A percentile compares a stretch with the other conserved stretches of the same genome.
These are phyloP conservation scores for Corynorhinus townsendii DNA, from an alignment of 2,113 vertebrate species.

Conservation along the genomic window DNA sequence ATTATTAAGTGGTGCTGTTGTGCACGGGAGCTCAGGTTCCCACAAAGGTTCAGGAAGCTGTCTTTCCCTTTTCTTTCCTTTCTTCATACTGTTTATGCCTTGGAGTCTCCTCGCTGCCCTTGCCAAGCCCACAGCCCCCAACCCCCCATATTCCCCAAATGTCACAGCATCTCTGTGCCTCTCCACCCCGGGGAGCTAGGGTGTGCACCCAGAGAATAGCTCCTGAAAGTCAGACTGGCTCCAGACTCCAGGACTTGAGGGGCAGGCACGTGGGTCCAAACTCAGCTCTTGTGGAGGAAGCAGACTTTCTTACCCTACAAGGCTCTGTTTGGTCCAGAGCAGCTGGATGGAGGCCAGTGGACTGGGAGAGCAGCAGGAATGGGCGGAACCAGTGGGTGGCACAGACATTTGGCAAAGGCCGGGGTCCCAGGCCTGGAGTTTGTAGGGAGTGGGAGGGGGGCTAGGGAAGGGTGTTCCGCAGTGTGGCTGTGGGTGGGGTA, in stretches of 20 bases:
- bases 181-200: not conserved
- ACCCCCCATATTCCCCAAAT: not conserved
- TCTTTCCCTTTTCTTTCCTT: not conserved
- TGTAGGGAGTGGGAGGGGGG: not conserved
- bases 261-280: not conserved
- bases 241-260: not conserved
- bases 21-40: not conserved
- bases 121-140: not conserved
- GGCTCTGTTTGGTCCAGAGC: slow-evolving; percentile 77
- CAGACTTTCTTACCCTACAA: slow-evolving; percentile 84
- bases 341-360: slow-evolving; percentile 67
- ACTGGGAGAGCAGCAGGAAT: not conserved
- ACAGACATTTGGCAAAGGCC: slow-evolving; percentile 23
- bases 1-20: not conserved
- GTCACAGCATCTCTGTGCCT: not conserved
- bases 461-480: not conserved
- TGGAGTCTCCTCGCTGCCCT: not conserved
- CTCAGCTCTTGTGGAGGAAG: not conserved
- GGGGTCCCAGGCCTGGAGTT: not conserved
- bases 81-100: not conserved
- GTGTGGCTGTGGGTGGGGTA: too few relatives aligned
- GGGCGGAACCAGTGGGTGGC: not conserved
- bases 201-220: not conserved
- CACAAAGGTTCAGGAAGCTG: not conserved
- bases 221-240: not conserved